A percentile compares a stretch with the other conserved stretches of the same genome.
Conservation (phyloP, 2,888 invertebrate species). For the Parnassius orleans region DNA sequence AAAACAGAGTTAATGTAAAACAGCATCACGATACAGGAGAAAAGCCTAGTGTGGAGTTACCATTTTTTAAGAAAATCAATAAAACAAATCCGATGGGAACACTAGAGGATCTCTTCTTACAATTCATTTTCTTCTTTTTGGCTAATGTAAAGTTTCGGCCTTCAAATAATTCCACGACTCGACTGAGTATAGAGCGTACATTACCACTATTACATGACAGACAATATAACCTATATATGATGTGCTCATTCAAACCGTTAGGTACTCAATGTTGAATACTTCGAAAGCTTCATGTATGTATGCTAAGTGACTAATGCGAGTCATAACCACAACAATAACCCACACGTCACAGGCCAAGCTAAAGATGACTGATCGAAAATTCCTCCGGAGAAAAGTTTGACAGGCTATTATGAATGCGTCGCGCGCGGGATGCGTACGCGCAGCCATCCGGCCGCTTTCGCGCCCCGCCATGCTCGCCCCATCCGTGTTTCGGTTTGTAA, state of each 20-base stretch:
- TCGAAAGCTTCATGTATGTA: background rate
- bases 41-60: too few relatives aligned
- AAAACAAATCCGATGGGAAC: too few relatives aligned
- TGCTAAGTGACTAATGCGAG: constrained; percentile 25
- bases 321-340: constrained; percentile 36
- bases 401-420: constrained; percentile 65
- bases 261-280: background rate
- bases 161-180: too few relatives aligned
- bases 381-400: constrained; percentile 70
- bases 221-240: background rate
- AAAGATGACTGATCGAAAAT: constrained; percentile 53
- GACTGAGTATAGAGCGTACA: too few relatives aligned
- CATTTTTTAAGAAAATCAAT: too few relatives aligned
- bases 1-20: too few relatives aligned
- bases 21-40: too few relatives aligned
- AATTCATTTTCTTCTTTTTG: too few relatives aligned
- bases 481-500: constrained; percentile 14
- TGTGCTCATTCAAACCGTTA: background rate
- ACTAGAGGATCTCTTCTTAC: too few relatives aligned
- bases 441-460: constrained; percentile 67
- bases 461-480: constrained; percentile 34
- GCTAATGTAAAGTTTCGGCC: too few relatives aligned
- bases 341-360: constrained; percentile 27
- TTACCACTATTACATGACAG: background rate
- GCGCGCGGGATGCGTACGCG: constrained; percentile 61